These are phyloP conservation scores for Rhabdomys pumilio DNA, from an alignment of 2,797 vertebrate genomes.

Conservation along the genomic window DNA sequence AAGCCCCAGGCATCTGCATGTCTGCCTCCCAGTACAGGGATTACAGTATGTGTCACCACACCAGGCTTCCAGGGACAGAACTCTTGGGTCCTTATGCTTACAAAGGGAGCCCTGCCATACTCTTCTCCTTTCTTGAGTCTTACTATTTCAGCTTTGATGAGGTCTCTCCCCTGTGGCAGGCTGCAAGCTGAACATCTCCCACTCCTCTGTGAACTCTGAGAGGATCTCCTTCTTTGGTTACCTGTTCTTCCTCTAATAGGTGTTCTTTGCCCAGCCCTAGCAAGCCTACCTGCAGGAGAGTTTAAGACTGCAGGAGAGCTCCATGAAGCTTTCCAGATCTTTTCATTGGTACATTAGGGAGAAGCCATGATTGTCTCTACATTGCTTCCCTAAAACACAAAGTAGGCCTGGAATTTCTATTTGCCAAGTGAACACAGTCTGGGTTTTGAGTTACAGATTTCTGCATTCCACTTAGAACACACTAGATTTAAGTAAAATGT, in stretches of 20 bases:
- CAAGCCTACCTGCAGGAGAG: background rate
- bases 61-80: background rate
- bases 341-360: background rate
- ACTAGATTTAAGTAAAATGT: slow-evolving; percentile 29
- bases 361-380: background rate
- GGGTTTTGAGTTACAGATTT: background rate
- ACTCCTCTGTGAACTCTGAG: background rate
- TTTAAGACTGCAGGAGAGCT: background rate
- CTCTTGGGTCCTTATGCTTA: background rate
- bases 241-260: background rate
- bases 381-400: background rate
- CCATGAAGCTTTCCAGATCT: background rate
- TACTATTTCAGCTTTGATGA: background rate
- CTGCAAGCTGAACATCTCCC: background rate
- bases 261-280: background rate
- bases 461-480: background rate
- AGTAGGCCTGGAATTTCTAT: background rate
- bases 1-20: background rate
- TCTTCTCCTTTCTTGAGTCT: background rate
- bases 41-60: background rate
- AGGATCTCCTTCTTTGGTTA: background rate
- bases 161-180: background rate
- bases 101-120: background rate
- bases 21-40: background rate
- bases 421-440: background rate